Base-by-base conservation (phyloP, 2,113 vertebrate species). In the Marcusenius ussheri region DNA sequence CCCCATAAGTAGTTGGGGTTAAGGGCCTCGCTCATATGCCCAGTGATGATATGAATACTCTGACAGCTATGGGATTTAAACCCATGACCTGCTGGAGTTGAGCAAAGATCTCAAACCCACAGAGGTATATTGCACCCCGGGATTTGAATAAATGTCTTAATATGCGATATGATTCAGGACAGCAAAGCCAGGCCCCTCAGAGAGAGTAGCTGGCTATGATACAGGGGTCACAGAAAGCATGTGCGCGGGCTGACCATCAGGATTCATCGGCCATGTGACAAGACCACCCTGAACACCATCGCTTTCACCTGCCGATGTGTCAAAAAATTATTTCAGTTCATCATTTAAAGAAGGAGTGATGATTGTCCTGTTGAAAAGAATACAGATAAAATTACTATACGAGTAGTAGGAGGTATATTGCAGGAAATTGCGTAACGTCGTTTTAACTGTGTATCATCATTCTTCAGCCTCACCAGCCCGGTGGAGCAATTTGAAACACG, bases 381-480 rank as follows among this genome's bases (percentile, higher is more conserved):
- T 80, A 42, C 74, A 39, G 74, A 80, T 80, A 80, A 80, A 80
- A 80, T 80, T 8, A 80, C 35, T 80, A 80, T 42, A 80, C 35
- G 13, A 80, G 17, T 19, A 39, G 74, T 80, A 80, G 35, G 17
- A 80, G 74, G 74, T 80, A 80, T 80, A 42, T 42, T 15, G 74
- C 17, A 19, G 74, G 31, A 80, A n/a, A 42, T 42, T 80, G 74
- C n/a, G 35, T 42, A 42, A 42, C 35, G n/a, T 80, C 46, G 24
- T 15, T 86, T 86, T 86, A 86, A 86, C 83, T 49, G 24, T 46
- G 45, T n/a, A 86, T 49, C 21, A 86, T 86, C 24, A 49, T 86
- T 86, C 46, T 86, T 86, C 83, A n/a, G 47, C 24, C 45, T 50
- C 83, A 86, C 46, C 11, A 49, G 24, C 24, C n/a, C 11, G 24